These are phyloP conservation scores for Malacoraja senta DNA, from an alignment of 2,797 vertebrate genomes.

Conservation along the genomic window DNA sequence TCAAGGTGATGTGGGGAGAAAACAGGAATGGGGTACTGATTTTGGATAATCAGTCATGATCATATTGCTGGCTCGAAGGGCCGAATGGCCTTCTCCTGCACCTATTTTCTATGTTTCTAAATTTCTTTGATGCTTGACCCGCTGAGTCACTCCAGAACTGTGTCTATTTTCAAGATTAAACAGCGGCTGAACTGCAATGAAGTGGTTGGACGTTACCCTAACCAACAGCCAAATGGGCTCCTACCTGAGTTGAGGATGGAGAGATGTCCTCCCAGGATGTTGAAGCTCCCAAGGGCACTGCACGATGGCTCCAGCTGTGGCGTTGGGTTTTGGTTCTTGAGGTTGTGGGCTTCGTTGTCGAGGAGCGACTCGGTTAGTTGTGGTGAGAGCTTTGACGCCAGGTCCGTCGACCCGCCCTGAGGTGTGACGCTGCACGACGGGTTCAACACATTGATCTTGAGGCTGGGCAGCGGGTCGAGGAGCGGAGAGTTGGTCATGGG, in stretches of 20 bases:
- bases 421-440: constrained; percentile 82
- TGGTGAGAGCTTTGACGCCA: constrained; percentile 84
- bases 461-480: constrained; percentile 86
- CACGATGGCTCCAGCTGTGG: constrained; percentile 86
- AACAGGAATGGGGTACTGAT: no score
- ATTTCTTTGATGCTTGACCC: no score
- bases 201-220: no score
- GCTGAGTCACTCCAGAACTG: no score
- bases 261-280: constrained; percentile 87
- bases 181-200: no score
- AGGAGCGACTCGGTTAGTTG: constrained; percentile 83
- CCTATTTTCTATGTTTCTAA: no score
- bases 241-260: constrained; percentile 93
- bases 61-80: no score
- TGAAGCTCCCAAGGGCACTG: constrained; percentile 86
- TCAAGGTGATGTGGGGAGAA: no score
- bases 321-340: constrained; percentile 82
- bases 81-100: no score
- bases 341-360: constrained; percentile 81
- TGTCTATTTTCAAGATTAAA: no score
- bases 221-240: constrained; percentile 13
- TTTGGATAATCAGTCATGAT: no score
- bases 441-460: constrained; percentile 97
- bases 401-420: constrained; percentile 84
- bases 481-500: constrained; percentile 97